These are phyloP conservation scores for Philantomba maxwellii DNA, from an alignment of 2,113 vertebrate species.

Conservation along the genomic window DNA sequence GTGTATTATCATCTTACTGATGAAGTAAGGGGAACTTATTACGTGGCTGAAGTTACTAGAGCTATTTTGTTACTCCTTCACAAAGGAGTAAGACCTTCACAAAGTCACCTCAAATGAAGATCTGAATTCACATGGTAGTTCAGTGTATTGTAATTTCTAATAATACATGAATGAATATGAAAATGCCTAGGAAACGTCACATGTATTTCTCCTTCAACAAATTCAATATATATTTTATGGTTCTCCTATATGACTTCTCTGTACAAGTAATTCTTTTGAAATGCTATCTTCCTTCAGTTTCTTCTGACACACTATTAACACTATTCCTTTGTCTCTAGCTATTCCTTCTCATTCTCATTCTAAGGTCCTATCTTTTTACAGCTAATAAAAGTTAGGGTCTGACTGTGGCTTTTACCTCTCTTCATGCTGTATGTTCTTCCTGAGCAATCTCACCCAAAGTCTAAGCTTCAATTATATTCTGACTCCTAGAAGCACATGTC, in stretches of 20 bases:
- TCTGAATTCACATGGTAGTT: neutral
- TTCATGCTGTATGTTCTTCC: neutral
- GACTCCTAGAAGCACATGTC: neutral
- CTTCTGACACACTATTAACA: neutral
- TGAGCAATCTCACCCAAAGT: neutral
- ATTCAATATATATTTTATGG: neutral
- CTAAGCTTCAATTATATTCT: constrained; percentile 18
- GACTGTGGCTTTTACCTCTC: neutral
- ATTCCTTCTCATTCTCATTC: neutral
- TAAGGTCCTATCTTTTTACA: neutral
- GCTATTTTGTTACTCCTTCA: neutral
- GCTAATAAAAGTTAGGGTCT: neutral
- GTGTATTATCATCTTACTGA: neutral
- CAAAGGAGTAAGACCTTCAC: neutral
- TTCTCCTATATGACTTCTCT: neutral
- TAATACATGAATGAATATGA: neutral
- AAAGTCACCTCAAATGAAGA: neutral
- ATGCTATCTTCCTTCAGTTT: neutral
- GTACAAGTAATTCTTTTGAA: neutral
- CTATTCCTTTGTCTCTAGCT: neutral
- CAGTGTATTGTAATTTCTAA: neutral
- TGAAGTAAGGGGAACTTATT: neutral
- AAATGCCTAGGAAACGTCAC: neutral
- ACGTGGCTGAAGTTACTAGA: neutral
- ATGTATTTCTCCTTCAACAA: neutral